These are phyloP conservation scores for Mythimna ferrago DNA, from an alignment of 2,888 invertebrate species.

Conservation along the genomic window DNA sequence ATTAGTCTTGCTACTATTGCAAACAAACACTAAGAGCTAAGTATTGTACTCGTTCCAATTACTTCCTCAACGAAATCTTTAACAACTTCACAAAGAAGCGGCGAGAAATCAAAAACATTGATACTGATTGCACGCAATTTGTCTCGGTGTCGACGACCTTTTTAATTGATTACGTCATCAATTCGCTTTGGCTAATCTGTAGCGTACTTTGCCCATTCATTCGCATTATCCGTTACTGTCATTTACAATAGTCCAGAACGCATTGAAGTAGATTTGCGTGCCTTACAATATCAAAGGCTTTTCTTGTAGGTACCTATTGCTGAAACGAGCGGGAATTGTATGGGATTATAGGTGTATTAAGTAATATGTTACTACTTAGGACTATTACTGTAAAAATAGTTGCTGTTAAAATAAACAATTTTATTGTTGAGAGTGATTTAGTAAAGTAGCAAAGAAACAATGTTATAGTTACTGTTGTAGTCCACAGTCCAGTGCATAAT, in stretches of 20 bases:
- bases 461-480: neutral
- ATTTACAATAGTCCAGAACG: conserved; percentile 23
- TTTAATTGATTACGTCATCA: conserved; percentile 52
- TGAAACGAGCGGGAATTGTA: conserved; percentile 6
- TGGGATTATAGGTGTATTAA: conserved; percentile 2
- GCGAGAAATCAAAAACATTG: conserved; percentile 28
- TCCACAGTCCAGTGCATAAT: neutral
- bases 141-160: conserved; percentile 27
- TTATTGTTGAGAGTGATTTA: neutral
- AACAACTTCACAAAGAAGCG: conserved; percentile 13
- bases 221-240: conserved; percentile 26
- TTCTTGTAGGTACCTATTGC: conserved; percentile 10
- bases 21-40: conserved; percentile 37
- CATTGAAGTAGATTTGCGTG: conserved; percentile 23
- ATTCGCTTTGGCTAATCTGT: conserved; percentile 36
- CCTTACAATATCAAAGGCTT: conserved; percentile 22
- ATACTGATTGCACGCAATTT: conserved; percentile 20
- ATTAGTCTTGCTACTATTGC: conserved; percentile 43
- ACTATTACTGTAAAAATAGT: neutral
- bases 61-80: conserved; percentile 52
- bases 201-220: conserved; percentile 31
- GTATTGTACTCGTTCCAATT: conserved; percentile 44
- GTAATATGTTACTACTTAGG: neutral
- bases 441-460: neutral
- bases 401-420: neutral